Conservation (phyloP, 2,888 invertebrate genomes). For the Sesia apiformis region DNA sequence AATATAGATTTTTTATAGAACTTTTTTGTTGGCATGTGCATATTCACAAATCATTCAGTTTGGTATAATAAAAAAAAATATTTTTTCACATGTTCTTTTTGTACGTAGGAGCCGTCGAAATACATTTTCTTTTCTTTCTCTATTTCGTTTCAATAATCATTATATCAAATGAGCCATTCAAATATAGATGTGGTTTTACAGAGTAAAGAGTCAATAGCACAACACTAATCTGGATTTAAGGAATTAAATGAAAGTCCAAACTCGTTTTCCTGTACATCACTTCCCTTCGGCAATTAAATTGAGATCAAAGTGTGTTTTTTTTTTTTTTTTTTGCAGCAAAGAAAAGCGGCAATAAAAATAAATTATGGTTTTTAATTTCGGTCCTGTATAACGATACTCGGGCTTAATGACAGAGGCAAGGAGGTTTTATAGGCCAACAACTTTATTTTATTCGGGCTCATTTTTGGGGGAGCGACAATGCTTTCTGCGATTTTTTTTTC, state of each 20-base stretch:
- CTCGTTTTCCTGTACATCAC: constrained; percentile 20
- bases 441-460: constrained; percentile 3
- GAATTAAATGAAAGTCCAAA: constrained; percentile 37
- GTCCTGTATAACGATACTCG: constrained; percentile 16
- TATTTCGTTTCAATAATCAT: too few species aligned
- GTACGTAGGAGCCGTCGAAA: too few species aligned
- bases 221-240: constrained; percentile 24
- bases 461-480: background rate
- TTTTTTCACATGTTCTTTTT: too few species aligned
- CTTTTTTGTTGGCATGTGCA: too few species aligned
- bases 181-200: too few species aligned
- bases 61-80: too few species aligned
- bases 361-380: constrained; percentile 65
- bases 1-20: too few species aligned
- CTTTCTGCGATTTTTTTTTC: background rate
- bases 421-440: constrained; percentile 8
- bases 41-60: too few species aligned
- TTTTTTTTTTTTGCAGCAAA: constrained; percentile 29
- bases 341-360: constrained; percentile 52
- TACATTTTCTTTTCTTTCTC: too few species aligned
- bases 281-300: constrained; percentile 48
- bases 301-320: constrained; percentile 42
- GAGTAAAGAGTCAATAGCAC: background rate
- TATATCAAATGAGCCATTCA: too few species aligned
- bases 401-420: constrained; percentile 15